These are phyloP conservation scores for Tautogolabrus adspersus DNA, from an alignment of 2,113 vertebrate species.

Conservation along the genomic window DNA sequence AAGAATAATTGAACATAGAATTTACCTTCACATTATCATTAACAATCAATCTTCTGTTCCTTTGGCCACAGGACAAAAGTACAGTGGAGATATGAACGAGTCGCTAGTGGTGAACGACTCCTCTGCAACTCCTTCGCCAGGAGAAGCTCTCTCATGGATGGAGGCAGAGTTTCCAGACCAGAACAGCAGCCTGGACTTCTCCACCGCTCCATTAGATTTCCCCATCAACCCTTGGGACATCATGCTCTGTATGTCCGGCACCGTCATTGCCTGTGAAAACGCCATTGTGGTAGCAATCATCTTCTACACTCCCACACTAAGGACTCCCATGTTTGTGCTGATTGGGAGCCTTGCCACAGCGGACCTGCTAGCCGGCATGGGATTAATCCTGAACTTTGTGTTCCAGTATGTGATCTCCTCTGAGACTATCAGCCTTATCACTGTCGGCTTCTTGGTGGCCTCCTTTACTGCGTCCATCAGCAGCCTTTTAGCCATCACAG, in stretches of 20 bases:
- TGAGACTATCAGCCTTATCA: slow-evolving; percentile 94
- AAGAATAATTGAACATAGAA: background rate
- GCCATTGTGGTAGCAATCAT: slow-evolving; percentile 97
- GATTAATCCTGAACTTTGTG: slow-evolving; percentile 96
- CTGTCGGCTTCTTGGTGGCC: slow-evolving; percentile 95
- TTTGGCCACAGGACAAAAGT: slow-evolving; percentile 55
- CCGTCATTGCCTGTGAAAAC: slow-evolving; percentile 96
- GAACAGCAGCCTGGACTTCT: slow-evolving; percentile 84
- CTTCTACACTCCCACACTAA: slow-evolving; percentile 92
- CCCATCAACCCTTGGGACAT: slow-evolving; percentile 96
- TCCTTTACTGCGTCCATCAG: slow-evolving; percentile 97
- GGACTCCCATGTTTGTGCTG: slow-evolving; percentile 96
- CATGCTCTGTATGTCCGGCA: slow-evolving; percentile 96
- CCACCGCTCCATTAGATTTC: slow-evolving; percentile 80
- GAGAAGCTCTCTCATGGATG: slow-evolving; percentile 62
- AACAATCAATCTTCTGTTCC: background rate
- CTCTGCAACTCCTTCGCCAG: slow-evolving; percentile 31
- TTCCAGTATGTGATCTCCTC: slow-evolving; percentile 95
- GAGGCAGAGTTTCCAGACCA: slow-evolving; percentile 66
- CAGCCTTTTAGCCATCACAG: slow-evolving; percentile 95
- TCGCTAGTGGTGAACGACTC: slow-evolving; percentile 85
- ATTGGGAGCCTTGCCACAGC: slow-evolving; percentile 97
- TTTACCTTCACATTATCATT: background rate
- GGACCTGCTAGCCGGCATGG: slow-evolving; percentile 94
- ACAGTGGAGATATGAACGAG: slow-evolving; percentile 86